These are phyloP conservation scores for Pipistrellus nathusii DNA, from an alignment of 2,797 vertebrate species.

Conservation along the genomic window DNA sequence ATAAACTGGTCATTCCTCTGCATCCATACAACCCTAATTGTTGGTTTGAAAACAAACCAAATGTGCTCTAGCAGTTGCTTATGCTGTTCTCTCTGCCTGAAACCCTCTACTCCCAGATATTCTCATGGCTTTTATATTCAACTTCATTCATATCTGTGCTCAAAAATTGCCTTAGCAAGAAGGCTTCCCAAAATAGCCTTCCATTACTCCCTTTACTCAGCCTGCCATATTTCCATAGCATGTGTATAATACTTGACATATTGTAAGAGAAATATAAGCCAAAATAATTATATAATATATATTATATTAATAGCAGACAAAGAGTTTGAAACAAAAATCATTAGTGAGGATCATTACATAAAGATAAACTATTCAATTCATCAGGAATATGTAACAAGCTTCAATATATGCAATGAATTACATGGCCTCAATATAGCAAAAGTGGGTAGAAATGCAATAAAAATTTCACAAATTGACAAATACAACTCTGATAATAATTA, in stretches of 20 bases:
- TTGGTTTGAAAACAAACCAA: background rate
- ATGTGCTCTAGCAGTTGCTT: background rate
- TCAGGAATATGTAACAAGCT: background rate
- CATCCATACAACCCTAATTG: background rate
- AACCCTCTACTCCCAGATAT: background rate
- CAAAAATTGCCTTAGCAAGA: constrained; percentile 12
- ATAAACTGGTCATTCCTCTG: background rate
- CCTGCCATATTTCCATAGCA: constrained; percentile 14
- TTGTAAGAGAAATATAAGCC: constrained; percentile 1
- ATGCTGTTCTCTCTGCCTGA: background rate
- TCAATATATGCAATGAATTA: background rate
- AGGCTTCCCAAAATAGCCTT: background rate
- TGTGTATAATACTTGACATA: background rate
- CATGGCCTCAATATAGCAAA: background rate
- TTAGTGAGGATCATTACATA: constrained; percentile 45
- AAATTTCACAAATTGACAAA: constrained; percentile 28
- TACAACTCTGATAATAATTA: background rate
- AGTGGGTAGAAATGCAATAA: background rate
- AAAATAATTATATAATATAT: background rate
- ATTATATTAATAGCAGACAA: background rate
- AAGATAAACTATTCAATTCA: constrained; percentile 30
- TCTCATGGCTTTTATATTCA: background rate
- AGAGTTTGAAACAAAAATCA: constrained; percentile 1
- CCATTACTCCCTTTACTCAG: background rate
- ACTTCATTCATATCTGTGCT: constrained; percentile 6